Evolutionary conservation across 2,797 vertebrate genomes (phyloP), one percentile per base, ranked within the genome.

Genomic region (Caiman crocodilus): DNA sequence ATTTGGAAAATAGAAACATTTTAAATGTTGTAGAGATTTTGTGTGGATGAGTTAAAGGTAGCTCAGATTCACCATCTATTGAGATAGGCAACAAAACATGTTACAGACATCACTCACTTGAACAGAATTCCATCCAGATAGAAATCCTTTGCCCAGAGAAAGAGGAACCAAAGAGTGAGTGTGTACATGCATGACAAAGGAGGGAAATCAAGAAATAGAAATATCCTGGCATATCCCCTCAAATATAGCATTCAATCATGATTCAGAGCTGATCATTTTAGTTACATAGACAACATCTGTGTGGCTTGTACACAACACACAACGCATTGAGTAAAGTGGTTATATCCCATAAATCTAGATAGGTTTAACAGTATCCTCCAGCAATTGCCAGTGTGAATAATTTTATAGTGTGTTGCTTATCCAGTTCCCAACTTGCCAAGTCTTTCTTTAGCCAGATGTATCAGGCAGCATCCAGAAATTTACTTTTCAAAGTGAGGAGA

Each of bases 401-500:
- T 32, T 60, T 23, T 23, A 42, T 74, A 14, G 50, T 57, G 17
- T 71, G 21, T 59, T 21, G 26, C 57, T 80, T 77, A 67, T 50
- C 64, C 56, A 21, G 5, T 17, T 2, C 63, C 81, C 78, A 56
- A 50, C 17, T 32, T 84, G 81, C 26, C 55, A 35, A 9, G 14
- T 2, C 81, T 73, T 67, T 13, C 87, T 1, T 0, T 5, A 17
- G 26, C 30, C 84, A 14, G 3, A 1, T 0, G 1, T 12, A 12
- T 13, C 1, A 17, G 35, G 15, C 57, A 63, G 59, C 14, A 88
- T 82, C 79, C 0, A 0, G 42, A 80, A 77, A 73, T 21, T 71
- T 35, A 11, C 69, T 73, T 73, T 28, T 9, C 15, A 1, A 65
- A 69, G 71, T 57, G 42, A 32, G 85, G 81, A 85, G 10, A 28